Evolutionary conservation across 2,113 vertebrate genomes (phyloP).

Genomic region (Sminthopsis crassicaudata): DNA sequence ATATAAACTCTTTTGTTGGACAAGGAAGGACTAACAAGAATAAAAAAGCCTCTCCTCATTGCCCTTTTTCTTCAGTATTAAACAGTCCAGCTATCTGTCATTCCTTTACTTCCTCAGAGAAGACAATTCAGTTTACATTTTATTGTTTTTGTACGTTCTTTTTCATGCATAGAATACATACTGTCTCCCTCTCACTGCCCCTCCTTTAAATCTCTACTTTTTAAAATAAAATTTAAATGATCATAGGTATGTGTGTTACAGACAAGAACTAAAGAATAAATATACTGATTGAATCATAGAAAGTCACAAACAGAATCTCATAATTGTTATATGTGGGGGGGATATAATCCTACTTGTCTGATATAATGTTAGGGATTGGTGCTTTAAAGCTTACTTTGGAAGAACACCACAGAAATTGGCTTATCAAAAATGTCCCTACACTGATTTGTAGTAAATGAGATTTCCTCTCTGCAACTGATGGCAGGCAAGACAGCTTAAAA

Average conservation of each 20-base stretch:
- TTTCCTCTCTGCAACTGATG: background rate
- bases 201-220: background rate
- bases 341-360: slow-evolving; percentile 6
- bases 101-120: background rate
- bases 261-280: background rate
- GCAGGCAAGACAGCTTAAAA: background rate
- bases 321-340: background rate
- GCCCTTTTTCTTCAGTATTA: background rate
- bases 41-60: background rate
- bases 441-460: background rate
- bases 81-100: background rate
- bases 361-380: slow-evolving; percentile 4
- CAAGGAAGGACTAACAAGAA: background rate
- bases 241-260: slow-evolving; percentile 17
- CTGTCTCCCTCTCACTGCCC: background rate
- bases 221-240: slow-evolving; percentile 10
- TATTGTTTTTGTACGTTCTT: background rate
- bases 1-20: background rate
- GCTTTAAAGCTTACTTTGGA: background rate
- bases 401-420: rapidly evolving
- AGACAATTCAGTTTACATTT: background rate
- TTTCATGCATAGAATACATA: background rate
- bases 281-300: background rate
- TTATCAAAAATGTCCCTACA: background rate
- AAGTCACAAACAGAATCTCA: slow-evolving; percentile 30